Evolutionary conservation across 2,888 invertebrate genomes (phyloP).

Genomic region (Gymnosoma rotundatum): DNA sequence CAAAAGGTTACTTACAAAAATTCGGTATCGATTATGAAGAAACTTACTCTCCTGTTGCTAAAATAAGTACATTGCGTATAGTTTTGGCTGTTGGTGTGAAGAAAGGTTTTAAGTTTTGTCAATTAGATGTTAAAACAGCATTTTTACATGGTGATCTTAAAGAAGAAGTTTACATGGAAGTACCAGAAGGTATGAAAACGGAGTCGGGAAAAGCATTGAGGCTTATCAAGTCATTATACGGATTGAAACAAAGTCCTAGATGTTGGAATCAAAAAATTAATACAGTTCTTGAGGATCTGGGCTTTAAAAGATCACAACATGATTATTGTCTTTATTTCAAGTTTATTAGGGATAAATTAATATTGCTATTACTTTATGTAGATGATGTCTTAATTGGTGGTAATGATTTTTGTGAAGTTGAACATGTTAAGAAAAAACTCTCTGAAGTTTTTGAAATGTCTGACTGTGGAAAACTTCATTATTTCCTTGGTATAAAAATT

Average conservation of each 20-base stretch:
- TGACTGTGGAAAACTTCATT: slow-evolving; percentile 22
- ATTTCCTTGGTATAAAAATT: slow-evolving; percentile 50
- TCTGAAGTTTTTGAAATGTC: slow-evolving; percentile 17
- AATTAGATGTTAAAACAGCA: slow-evolving; percentile 51
- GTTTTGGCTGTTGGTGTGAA: too few species aligned
- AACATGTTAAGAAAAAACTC: background rate
- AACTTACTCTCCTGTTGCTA: too few species aligned
- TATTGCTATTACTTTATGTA: slow-evolving; percentile 50
- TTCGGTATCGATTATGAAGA: too few species aligned
- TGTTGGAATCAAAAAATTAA: slow-evolving; percentile 58
- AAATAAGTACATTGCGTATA: too few species aligned
- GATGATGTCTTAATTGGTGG: slow-evolving; percentile 43
- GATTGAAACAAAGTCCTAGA: slow-evolving; percentile 53
- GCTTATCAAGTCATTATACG: slow-evolving; percentile 45
- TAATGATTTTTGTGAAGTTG: background rate
- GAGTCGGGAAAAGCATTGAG: slow-evolving; percentile 4
- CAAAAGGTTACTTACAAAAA: too few species aligned
- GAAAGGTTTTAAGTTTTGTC: slow-evolving; percentile 1
- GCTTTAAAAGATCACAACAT: slow-evolving; percentile 13
- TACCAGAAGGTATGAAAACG: slow-evolving; percentile 45
- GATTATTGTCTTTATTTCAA: slow-evolving; percentile 38
- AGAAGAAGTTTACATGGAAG: slow-evolving; percentile 54
- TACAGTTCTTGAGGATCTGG: background rate
- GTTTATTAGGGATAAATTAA: background rate
- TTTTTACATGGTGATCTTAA: slow-evolving; percentile 55